Percentiles rank a stretch among this genome's conserved stretches.
phyloP scores from a whole-genome alignment of 2,113 vertebrate genomes.

The Macrotis lagotis region DNA sequence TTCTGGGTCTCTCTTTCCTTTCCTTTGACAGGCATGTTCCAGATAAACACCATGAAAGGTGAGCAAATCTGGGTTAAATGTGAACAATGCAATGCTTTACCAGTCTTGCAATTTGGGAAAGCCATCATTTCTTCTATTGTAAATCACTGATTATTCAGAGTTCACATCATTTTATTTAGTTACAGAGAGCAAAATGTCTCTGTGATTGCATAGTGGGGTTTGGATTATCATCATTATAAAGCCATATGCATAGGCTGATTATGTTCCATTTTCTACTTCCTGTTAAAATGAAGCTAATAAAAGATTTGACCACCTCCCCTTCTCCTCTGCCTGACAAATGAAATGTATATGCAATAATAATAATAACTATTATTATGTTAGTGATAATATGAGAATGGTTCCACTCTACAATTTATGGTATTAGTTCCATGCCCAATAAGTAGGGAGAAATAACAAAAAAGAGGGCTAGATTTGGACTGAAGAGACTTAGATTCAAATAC shows the following conservation, averaged over 20 bases:
- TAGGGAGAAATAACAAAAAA: not conserved
- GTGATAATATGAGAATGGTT: not conserved
- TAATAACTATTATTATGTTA: not conserved
- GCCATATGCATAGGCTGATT: not conserved
- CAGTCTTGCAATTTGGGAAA: not conserved
- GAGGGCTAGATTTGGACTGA: not conserved
- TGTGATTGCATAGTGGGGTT: constrained; percentile 4
- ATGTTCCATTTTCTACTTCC: not conserved
- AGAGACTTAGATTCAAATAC: not conserved
- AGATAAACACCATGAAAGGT: not conserved
- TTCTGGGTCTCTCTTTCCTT: not conserved
- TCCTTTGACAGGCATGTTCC: not conserved
- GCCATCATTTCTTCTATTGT: not conserved
- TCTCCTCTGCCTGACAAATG: not conserved
- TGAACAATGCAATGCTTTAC: not conserved
- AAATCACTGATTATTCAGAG: constrained; percentile 3
- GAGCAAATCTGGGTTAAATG: not conserved
- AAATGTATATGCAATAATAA: not conserved
- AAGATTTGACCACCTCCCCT: not conserved
- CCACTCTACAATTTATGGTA: not conserved
- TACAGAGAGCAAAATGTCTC: not conserved
- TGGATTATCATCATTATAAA: constrained; percentile 2
- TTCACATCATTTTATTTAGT: not conserved
- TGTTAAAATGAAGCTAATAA: not conserved
- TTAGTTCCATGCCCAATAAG: not conserved